Evolutionary conservation across 1,140 invertebrate species (phyloP).

Genomic region (Theocolax elegans): DNA sequence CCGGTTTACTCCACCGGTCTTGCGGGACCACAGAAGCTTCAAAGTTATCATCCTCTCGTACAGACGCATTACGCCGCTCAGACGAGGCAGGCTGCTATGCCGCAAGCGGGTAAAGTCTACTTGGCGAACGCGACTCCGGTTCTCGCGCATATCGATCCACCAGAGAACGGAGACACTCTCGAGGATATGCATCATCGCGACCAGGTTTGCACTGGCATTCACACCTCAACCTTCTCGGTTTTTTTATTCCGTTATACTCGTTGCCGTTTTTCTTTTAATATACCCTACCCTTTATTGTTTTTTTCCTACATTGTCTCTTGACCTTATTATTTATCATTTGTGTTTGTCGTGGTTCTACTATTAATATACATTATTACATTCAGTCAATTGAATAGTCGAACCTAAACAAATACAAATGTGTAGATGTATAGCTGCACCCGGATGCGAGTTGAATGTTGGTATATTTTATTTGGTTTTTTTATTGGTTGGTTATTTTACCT

Average conservation of each 20-base stretch:
- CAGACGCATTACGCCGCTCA: conserved; percentile 45
- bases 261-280: no score
- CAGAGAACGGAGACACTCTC: no score
- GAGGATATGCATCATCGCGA: conserved; percentile 13
- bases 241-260: not conserved
- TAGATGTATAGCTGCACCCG: conserved; percentile 9
- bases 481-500: no score
- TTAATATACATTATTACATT: no score
- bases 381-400: not conserved
- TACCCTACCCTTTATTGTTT: no score
- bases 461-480: conserved; percentile 11
- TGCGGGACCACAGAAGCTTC: conserved; percentile 56
- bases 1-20: conserved; percentile 54
- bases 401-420: not conserved
- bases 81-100: conserved; percentile 17
- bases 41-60: conserved; percentile 36
- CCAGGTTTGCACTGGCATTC: conserved; percentile 32
- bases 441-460: no score
- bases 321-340: no score
- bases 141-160: not conserved
- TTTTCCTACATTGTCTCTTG: no score
- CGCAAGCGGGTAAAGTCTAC: conserved; percentile 23
- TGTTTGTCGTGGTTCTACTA: no score
- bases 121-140: not conserved
- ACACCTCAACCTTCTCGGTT: not conserved